Conservation (phyloP, 2,797 vertebrate genomes). For the Parotocinclus haroldoi region DNA sequence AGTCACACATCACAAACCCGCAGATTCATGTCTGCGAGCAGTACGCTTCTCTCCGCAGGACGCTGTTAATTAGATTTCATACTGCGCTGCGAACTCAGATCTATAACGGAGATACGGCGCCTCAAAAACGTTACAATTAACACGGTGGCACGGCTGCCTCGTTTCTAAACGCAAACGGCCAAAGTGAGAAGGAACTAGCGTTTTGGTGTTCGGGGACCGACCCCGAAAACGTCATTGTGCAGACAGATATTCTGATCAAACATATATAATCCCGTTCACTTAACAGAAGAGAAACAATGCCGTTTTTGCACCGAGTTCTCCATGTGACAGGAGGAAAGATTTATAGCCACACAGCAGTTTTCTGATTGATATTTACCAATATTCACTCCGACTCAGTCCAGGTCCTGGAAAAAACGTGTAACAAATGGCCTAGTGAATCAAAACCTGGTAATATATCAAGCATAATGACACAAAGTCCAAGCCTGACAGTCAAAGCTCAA, state of each 20-base stretch:
- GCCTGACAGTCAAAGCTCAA: too few species aligned
- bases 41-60: slow-evolving; percentile 31
- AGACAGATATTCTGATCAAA: neutral
- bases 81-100: slow-evolving; percentile 29
- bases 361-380: too few species aligned
- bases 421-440: too few species aligned
- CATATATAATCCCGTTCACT: too few species aligned
- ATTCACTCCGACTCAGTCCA: too few species aligned
- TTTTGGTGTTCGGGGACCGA: slow-evolving; percentile 3
- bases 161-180: slow-evolving; percentile 25
- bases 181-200: neutral
- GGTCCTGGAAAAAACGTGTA: too few species aligned
- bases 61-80: slow-evolving; percentile 44
- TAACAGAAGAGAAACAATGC: too few species aligned
- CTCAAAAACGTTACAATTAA: slow-evolving; percentile 37
- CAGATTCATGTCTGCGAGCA: slow-evolving; percentile 19
- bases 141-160: slow-evolving; percentile 4
- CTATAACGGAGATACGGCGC: slow-evolving; percentile 19
- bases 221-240: neutral
- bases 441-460: too few species aligned
- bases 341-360: too few species aligned
- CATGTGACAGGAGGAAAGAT: too few species aligned
- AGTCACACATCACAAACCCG: slow-evolving; percentile 9
- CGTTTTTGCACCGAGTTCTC: too few species aligned
- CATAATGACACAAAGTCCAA: too few species aligned